phyloP scores from a whole-genome alignment of 2,113 vertebrate species.

The Scopus umbretta region DNA sequence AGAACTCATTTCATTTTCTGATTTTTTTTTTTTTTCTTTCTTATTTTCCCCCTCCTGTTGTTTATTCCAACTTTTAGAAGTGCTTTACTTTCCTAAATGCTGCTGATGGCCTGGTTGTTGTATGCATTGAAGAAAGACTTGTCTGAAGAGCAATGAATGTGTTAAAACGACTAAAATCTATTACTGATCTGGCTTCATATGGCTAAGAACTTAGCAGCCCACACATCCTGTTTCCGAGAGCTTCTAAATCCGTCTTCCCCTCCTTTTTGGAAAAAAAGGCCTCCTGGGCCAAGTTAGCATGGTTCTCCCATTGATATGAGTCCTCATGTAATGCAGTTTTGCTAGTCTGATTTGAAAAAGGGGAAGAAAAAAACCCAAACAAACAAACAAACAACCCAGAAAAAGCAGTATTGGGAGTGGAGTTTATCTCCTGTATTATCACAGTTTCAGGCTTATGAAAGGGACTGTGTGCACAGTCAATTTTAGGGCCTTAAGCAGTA shows the following conservation, averaged over 20 bases:
- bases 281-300: neutral
- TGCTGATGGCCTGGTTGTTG: neutral
- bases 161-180: neutral
- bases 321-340: neutral
- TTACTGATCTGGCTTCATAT: neutral
- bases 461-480: accelerated
- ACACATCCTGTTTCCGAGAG: neutral
- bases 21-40: neutral
- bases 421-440: neutral
- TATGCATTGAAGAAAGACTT: neutral
- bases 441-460: neutral
- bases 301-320: neutral
- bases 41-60: neutral
- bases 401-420: neutral
- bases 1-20: neutral
- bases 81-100: neutral
- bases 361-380: neutral
- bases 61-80: neutral
- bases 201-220: neutral
- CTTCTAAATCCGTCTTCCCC: neutral
- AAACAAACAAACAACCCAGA: neutral
- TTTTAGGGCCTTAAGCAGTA: neutral
- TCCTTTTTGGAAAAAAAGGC: neutral
- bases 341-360: neutral
- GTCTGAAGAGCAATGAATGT: neutral